Base-by-base conservation (phyloP, 2,113 vertebrate genomes). In the Microcebus jonahi region DNA sequence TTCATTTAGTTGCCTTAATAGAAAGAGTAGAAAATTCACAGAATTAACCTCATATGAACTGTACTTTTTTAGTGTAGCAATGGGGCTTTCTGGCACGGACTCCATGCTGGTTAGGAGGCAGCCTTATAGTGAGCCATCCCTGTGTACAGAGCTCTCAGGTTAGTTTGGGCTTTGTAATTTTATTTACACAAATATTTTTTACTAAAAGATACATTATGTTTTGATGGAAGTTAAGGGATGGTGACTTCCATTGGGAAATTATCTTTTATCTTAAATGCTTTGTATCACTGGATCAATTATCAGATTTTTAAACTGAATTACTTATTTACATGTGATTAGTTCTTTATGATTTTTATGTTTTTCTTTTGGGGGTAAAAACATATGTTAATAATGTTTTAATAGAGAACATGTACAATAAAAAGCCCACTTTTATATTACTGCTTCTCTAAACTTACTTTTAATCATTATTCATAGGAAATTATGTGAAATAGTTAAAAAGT, bases 1-100 rank as follows among this genome's bases (percentile, higher is more conserved):
- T 98, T 98, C 89, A 45, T 96, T 1, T 94, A 82, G 96, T 29
- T 95, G 59, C 76, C 89, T 98, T 59, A 86, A 36, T 87, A 82
- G 83, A 83, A 83, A 84, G 87, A 93, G 86, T 93, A 95, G 79
- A 85, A 86, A 88, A 97, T 96, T 85, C 90, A 96, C 90, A 95
- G 90, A 98, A 97, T 96, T 97, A 98, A 97, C 96, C 86, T 88
- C 77, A 79, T 85, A 95, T 96, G 94, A 97, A 97, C 91, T 96
- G 81, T 92, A 91, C 92, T 96, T 97, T 97, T 98, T 82, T 82
- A 84, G 68, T 85, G 94, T 79, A 70, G 48, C 95, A 71, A 29
- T 25, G 96, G 83, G 0, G 1, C 85, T 98, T 97, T 94, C 90
- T 97, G 93, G 59, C 85, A 25, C 3, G 21, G 88, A 75, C 50